phyloP scores from a whole-genome alignment of 2,797 vertebrate species.

The Microhierax caerulescens region DNA sequence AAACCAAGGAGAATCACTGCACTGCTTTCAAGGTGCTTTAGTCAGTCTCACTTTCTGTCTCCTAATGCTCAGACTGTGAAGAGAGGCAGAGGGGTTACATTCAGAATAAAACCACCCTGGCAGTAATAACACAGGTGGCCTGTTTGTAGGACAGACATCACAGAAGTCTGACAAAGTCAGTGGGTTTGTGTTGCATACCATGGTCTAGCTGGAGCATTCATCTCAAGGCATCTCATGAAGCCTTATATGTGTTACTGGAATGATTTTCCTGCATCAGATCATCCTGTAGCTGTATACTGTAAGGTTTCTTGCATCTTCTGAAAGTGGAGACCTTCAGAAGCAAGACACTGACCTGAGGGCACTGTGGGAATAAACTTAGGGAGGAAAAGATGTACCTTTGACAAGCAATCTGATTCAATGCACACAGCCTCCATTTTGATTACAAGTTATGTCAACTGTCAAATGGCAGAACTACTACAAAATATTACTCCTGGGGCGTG shows the following conservation, averaged over 20 bases:
- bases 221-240: neutral
- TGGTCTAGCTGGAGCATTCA: neutral
- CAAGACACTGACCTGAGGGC: neutral
- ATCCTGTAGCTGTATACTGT: neutral
- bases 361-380: neutral
- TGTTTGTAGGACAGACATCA: neutral
- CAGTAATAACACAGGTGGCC: neutral
- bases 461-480: neutral
- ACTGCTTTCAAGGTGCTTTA: neutral
- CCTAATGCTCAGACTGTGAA: neutral
- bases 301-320: neutral
- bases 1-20: neutral
- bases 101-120: neutral
- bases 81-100: neutral
- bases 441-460: neutral
- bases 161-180: neutral
- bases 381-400: neutral
- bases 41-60: neutral
- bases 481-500: neutral
- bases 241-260: neutral
- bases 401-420: neutral
- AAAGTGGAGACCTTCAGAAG: neutral
- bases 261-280: neutral
- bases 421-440: neutral
- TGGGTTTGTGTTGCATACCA: neutral